Conservation (phyloP, 2,113 vertebrate genomes). For the Ornithorhynchus anatinus region DNA sequence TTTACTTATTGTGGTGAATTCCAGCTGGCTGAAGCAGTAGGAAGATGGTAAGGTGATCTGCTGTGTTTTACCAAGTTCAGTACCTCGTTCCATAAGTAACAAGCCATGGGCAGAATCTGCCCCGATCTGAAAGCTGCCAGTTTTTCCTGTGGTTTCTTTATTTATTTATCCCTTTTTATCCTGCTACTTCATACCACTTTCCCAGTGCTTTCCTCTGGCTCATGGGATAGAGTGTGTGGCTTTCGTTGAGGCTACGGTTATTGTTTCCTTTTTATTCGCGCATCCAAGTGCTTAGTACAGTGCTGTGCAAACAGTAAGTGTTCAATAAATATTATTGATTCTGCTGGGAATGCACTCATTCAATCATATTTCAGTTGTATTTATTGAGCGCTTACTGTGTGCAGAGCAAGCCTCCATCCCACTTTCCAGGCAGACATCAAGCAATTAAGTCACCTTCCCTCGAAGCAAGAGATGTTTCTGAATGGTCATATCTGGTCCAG, state of each 20-base stretch:
- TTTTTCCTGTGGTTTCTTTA: conserved; percentile 50
- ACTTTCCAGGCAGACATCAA: conserved; percentile 25
- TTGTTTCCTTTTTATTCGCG: conserved; percentile 59
- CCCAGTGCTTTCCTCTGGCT: conserved; percentile 53
- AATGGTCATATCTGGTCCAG: conserved; percentile 54
- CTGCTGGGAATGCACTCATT: conserved; percentile 41
- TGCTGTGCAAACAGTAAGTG: too few species aligned
- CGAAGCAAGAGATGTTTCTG: conserved; percentile 62
- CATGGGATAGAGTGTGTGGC: neutral
- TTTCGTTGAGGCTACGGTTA: conserved; percentile 48
- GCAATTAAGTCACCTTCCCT: conserved; percentile 52
- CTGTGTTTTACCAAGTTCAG: neutral
- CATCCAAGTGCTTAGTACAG: too few species aligned
- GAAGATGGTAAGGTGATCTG: conserved; percentile 11
- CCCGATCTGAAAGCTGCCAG: conserved; percentile 29
- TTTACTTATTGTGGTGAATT: neutral
- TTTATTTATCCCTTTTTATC: conserved; percentile 39
- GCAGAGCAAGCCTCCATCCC: conserved; percentile 1
- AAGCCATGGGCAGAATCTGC: neutral
- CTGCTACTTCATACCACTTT: conserved; percentile 41
- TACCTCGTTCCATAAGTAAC: neutral
- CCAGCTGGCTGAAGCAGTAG: neutral
- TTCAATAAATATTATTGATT: too few species aligned
- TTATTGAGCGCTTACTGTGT: too few species aligned
- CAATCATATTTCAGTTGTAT: too few species aligned